phyloP scores from a whole-genome alignment of 2,888 invertebrate genomes.

The Nasonovia ribisnigri region DNA sequence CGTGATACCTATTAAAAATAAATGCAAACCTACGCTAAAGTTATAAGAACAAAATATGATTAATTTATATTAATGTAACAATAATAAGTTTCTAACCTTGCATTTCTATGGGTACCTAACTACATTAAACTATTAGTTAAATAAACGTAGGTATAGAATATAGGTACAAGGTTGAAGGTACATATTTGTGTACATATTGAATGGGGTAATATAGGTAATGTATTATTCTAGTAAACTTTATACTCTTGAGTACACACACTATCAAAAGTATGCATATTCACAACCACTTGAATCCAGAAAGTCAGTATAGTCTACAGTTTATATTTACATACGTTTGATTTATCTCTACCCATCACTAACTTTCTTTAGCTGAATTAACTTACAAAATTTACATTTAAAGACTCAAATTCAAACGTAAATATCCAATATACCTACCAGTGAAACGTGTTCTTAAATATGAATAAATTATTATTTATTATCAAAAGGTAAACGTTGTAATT shows the following conservation, averaged over 20 bases:
- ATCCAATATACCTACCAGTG: background rate
- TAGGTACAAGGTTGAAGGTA: background rate
- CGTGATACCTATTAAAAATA: background rate
- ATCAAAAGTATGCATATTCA: slow-evolving; percentile 9
- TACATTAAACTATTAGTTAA: background rate
- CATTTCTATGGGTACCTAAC: background rate
- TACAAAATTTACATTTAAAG: background rate
- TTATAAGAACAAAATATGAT: background rate
- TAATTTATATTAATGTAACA: background rate
- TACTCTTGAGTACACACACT: background rate
- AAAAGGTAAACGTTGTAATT: slow-evolving; percentile 1
- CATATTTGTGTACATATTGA: background rate
- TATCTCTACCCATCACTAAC: background rate
- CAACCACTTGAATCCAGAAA: background rate
- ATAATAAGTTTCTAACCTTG: background rate
- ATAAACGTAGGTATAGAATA: background rate
- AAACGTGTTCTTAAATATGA: slow-evolving; percentile 8
- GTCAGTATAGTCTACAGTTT: background rate
- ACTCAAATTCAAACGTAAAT: background rate
- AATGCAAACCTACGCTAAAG: background rate
- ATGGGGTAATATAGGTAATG: background rate
- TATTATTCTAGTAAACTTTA: slow-evolving; percentile 15
- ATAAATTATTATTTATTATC: slow-evolving; percentile 15
- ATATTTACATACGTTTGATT: slow-evolving; percentile 19
- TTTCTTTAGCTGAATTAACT: background rate